Evolutionary conservation across 2,888 invertebrate species (phyloP), one percentile per base, ranked within the genome.

Genomic region (Macroteleia sp.): DNA sequence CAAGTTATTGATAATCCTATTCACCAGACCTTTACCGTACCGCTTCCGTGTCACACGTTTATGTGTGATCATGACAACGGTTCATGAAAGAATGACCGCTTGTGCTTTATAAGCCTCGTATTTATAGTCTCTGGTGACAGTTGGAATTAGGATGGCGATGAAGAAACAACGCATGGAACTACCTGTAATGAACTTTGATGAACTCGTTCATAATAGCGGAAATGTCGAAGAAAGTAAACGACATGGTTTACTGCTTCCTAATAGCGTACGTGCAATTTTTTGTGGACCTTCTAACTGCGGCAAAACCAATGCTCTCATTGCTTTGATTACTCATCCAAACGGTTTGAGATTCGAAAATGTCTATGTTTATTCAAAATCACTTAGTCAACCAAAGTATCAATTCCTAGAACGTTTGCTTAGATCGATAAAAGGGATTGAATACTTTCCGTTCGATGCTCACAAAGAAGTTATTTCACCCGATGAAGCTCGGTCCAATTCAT

Each of bases 291-390:
- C 48, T 8, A 28, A 8, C 20, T 62, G 46, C 5, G 50, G 62
- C 2, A 62, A 62, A 12, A 62, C 50, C 16, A 62, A 62, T 14
- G 32, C 86, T 4, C 81, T 90, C 67, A 41, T 90, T 2, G 80
- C 81, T 64, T 80, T 91, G 56, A 73, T 90, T 25, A 79, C 81
- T 30, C 82, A 86, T 76, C 82, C 82, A 9, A 89, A 90, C 76
- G 88, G 89, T 5, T 67, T 90, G 39, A 76, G 81, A 76, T 91
- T 90, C 81, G 76, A 87, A 82, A 91, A 91, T 81, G 66, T 91
- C 36, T 91, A 89, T 64, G 64, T 90, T 9, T 89, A 79, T 87
- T 61, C 61, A 4, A 88, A 75, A 82, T 82, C 12, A 86, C 14
- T 61, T 0, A 36, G 48, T 61, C 61, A 61, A 36, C 48, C 48